A percentile compares a stretch with the other conserved stretches of the same genome.
Evolutionary conservation across 2,797 vertebrate genomes (phyloP).

Genomic region (Tenualosa ilisha): DNA sequence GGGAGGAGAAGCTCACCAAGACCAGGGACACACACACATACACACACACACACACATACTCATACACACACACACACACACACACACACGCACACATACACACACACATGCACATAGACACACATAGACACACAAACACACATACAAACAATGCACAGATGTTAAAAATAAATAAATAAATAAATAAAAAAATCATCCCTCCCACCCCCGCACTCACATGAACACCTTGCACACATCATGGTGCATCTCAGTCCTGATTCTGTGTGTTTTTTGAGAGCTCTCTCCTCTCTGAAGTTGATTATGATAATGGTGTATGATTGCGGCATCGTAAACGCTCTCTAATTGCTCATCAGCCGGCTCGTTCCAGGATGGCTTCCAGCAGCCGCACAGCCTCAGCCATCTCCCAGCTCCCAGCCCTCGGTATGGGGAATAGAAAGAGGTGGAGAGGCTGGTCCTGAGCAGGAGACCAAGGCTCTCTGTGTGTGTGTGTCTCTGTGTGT

Average conservation of each 20-base stretch:
- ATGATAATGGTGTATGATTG: slow-evolving; percentile 61
- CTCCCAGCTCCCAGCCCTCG: neutral
- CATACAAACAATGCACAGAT: neutral
- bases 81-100: neutral
- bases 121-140: neutral
- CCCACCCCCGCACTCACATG: slow-evolving; percentile 21
- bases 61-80: neutral
- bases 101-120: neutral
- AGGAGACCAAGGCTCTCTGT: too few relatives aligned
- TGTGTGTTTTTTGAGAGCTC: slow-evolving; percentile 42
- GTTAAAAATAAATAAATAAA: neutral
- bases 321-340: slow-evolving; percentile 49
- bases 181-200: too few relatives aligned
- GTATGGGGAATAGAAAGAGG: neutral
- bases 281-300: slow-evolving; percentile 61
- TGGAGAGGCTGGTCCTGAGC: too few relatives aligned
- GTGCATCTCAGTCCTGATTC: slow-evolving; percentile 28
- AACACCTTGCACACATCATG: slow-evolving; percentile 25
- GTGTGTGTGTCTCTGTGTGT: too few relatives aligned
- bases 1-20: neutral
- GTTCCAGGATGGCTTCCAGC: slow-evolving; percentile 51
- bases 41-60: neutral
- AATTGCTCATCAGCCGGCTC: slow-evolving; percentile 60
- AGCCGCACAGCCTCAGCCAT: slow-evolving; percentile 38
- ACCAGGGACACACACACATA: neutral